phyloP scores from a whole-genome alignment of 2,113 vertebrate genomes.

The Onychostoma macrolepis region DNA sequence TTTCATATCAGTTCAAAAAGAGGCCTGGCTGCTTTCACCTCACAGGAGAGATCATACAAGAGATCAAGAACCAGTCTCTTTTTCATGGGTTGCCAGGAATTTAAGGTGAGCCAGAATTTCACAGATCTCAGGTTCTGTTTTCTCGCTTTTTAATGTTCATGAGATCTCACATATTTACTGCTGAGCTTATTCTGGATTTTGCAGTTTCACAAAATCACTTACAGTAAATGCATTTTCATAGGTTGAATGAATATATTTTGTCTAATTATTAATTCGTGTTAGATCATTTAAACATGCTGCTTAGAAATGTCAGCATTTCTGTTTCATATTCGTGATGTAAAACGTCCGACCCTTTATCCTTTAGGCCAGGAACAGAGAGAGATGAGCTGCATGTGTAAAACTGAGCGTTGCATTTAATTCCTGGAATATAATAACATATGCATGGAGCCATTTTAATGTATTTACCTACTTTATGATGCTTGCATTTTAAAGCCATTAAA shows the following conservation, averaged over 20 bases:
- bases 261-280: not conserved
- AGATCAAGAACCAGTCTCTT: slow-evolving; percentile 39
- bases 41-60: slow-evolving; percentile 31
- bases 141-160: slow-evolving; percentile 35
- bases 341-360: not conserved
- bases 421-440: not conserved
- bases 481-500: slow-evolving; percentile 25
- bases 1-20: slow-evolving; percentile 50
- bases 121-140: slow-evolving; percentile 9
- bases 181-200: slow-evolving; percentile 5
- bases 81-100: slow-evolving; percentile 31
- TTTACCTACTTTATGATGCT: not conserved
- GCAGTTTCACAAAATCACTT: not conserved
- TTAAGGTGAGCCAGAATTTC: slow-evolving; percentile 13
- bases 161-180: not conserved
- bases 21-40: slow-evolving; percentile 31
- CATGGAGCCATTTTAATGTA: not conserved
- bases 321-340: not conserved
- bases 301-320: not conserved
- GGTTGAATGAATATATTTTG: not conserved
- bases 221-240: not conserved
- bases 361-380: not conserved
- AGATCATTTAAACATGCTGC: not conserved
- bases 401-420: not conserved
- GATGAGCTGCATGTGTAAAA: not conserved